phyloP scores from a whole-genome alignment of 1,140 invertebrate genomes.

The Meloidogyne hapla region DNA sequence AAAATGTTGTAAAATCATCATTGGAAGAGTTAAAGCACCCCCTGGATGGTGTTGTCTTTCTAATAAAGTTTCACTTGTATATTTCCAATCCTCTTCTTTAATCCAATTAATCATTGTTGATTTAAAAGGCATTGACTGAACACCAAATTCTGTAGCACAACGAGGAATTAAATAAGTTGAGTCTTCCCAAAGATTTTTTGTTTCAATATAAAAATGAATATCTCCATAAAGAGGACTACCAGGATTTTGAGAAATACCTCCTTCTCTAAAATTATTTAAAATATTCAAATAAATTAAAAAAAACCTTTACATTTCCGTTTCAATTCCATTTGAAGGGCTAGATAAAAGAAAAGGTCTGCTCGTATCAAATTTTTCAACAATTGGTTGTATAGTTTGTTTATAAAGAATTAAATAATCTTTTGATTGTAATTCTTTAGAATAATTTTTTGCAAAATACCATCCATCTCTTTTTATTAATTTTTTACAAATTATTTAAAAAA shows the following conservation, averaged over 20 bases:
- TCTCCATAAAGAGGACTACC: slow-evolving; percentile 81
- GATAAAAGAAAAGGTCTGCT: slow-evolving; percentile 76
- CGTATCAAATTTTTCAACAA: slow-evolving; percentile 70
- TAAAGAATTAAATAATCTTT: slow-evolving; percentile 84
- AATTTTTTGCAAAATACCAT: slow-evolving; percentile 49
- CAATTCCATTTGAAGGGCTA: slow-evolving; percentile 85
- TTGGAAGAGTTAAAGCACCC: slow-evolving; percentile 69
- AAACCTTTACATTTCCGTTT: slow-evolving; percentile 69
- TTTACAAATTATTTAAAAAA: neutral
- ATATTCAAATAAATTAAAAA: slow-evolving; percentile 15
- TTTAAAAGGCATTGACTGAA: slow-evolving; percentile 81
- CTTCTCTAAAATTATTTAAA: slow-evolving; percentile 32
- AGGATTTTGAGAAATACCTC: slow-evolving; percentile 67
- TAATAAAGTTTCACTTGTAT: slow-evolving; percentile 71
- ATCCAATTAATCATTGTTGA: slow-evolving; percentile 58
- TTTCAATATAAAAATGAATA: slow-evolving; percentile 89
- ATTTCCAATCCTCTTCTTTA: slow-evolving; percentile 69
- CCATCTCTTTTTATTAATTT: neutral
- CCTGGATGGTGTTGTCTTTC: slow-evolving; percentile 80
- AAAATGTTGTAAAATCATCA: slow-evolving; percentile 52
- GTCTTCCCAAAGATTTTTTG: slow-evolving; percentile 77
- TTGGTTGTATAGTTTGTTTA: slow-evolving; percentile 72
- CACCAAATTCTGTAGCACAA: slow-evolving; percentile 92
- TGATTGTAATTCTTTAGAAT: slow-evolving; percentile 43
- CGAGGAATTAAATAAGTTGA: slow-evolving; percentile 76